A percentile compares a stretch with the other conserved stretches of the same genome.
Conservation (phyloP, 2,888 invertebrate genomes). For the Amblyjoppa proteus region DNA sequence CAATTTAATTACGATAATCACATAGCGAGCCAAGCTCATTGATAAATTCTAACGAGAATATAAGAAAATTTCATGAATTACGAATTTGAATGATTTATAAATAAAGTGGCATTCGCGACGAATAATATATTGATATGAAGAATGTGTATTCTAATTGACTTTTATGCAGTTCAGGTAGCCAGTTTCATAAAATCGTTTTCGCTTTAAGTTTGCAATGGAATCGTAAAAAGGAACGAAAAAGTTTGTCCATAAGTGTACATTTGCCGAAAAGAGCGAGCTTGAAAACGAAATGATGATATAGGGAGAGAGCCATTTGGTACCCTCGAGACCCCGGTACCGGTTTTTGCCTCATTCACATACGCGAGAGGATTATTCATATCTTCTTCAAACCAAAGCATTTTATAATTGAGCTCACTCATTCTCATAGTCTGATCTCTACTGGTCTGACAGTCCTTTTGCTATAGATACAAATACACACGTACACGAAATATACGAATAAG, state of each 20-base stretch:
- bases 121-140: slow-evolving; percentile 2
- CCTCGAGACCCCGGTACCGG: slow-evolving; percentile 35
- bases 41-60: slow-evolving; percentile 78
- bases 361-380: slow-evolving; percentile 50
- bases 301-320: slow-evolving; percentile 25
- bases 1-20: not conserved
- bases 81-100: not conserved
- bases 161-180: not conserved
- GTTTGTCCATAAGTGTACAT: not conserved
- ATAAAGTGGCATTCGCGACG: not conserved
- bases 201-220: not conserved
- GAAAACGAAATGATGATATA: not conserved
- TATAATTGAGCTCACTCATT: slow-evolving; percentile 58
- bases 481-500: slow-evolving; percentile 11
- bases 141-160: slow-evolving; percentile 7
- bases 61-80: slow-evolving; percentile 72
- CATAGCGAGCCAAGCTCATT: slow-evolving; percentile 68
- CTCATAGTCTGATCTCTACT: slow-evolving; percentile 37
- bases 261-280: not conserved
- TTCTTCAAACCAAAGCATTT: slow-evolving; percentile 54
- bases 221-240: not conserved
- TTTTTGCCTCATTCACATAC: slow-evolving; percentile 16
- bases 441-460: slow-evolving; percentile 32
- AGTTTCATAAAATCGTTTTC: slow-evolving; percentile 12
- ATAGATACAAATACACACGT: slow-evolving; percentile 26